These are phyloP conservation scores for Oncorhynchus nerka DNA, from an alignment of 2,113 vertebrate genomes.

Conservation along the genomic window DNA sequence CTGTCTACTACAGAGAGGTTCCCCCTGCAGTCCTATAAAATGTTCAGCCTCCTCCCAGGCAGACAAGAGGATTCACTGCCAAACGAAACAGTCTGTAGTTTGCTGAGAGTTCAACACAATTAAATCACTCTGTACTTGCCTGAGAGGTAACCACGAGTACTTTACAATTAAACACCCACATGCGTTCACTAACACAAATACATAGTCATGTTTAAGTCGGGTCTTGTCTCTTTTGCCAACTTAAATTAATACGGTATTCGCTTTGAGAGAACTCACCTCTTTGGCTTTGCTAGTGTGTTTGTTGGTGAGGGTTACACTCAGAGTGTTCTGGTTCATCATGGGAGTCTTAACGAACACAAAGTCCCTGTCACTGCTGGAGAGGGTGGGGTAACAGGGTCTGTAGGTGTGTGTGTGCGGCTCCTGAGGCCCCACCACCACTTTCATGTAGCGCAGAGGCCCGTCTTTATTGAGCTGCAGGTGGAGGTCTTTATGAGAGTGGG, in stretches of 20 bases:
- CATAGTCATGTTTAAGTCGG: neutral
- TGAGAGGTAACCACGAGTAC: neutral
- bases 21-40: neutral
- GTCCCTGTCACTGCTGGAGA: slow-evolving; percentile 69
- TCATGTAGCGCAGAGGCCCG: slow-evolving; percentile 75
- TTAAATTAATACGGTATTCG: too few relatives aligned
- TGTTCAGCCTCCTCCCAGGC: neutral
- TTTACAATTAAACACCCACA: neutral
- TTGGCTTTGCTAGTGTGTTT: slow-evolving; percentile 44
- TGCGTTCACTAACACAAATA: neutral
- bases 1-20: neutral
- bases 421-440: slow-evolving; percentile 64
- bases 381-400: slow-evolving; percentile 67
- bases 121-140: neutral
- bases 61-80: neutral
- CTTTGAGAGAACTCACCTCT: slow-evolving; percentile 25
- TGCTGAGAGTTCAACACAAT: slow-evolving; percentile 3
- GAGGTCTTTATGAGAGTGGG: slow-evolving; percentile 60
- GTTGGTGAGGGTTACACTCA: slow-evolving; percentile 42
- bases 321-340: slow-evolving; percentile 26
- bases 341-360: slow-evolving; percentile 77
- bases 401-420: slow-evolving; percentile 59
- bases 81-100: slow-evolving; percentile 9
- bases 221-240: neutral
- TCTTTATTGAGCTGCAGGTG: slow-evolving; percentile 71